These are phyloP conservation scores for Drosophila bipectinata DNA, from an alignment of 1,140 invertebrate genomes.

Conservation along the genomic window DNA sequence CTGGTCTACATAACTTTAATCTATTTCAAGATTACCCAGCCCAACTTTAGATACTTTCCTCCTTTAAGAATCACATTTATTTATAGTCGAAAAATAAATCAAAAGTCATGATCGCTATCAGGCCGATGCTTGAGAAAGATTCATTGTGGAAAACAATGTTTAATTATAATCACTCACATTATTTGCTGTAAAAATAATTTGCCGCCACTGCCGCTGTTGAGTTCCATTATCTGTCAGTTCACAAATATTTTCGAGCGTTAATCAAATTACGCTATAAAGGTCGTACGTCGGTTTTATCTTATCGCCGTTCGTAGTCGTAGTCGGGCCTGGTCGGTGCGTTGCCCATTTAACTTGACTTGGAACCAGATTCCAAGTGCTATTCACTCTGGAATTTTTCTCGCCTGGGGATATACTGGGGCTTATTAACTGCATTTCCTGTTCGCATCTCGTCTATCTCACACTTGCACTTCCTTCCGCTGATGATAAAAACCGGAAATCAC, in stretches of 20 bases:
- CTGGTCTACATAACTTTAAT: too few species aligned
- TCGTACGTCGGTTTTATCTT: conserved; percentile 73
- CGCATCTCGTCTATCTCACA: conserved; percentile 61
- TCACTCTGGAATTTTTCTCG: conserved; percentile 39
- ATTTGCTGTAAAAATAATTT: conserved; percentile 43
- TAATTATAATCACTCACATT: conserved; percentile 46
- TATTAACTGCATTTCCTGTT: conserved; percentile 77
- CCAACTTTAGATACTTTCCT: too few species aligned
- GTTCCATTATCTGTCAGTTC: conserved; percentile 44
- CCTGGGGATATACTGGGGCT: conserved; percentile 26
- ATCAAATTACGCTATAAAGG: conserved; percentile 83
- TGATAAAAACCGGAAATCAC: conserved; percentile 68
- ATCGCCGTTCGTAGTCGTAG: conserved; percentile 40
- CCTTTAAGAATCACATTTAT: too few species aligned
- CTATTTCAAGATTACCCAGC: too few species aligned
- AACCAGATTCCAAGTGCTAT: conserved; percentile 50
- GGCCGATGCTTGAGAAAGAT: conserved; percentile 7
- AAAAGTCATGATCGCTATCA: conserved; percentile 14
- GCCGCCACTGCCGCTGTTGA: conserved; percentile 9
- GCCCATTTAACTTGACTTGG: conserved; percentile 22
- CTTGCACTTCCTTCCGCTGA: conserved; percentile 69
- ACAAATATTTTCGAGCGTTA: conserved; percentile 77
- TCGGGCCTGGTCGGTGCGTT: conserved; percentile 20
- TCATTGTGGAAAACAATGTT: conserved; percentile 34
- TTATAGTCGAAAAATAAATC: neutral